phyloP scores from a whole-genome alignment of 2,888 invertebrate species.

The Eremobia ochroleuca region DNA sequence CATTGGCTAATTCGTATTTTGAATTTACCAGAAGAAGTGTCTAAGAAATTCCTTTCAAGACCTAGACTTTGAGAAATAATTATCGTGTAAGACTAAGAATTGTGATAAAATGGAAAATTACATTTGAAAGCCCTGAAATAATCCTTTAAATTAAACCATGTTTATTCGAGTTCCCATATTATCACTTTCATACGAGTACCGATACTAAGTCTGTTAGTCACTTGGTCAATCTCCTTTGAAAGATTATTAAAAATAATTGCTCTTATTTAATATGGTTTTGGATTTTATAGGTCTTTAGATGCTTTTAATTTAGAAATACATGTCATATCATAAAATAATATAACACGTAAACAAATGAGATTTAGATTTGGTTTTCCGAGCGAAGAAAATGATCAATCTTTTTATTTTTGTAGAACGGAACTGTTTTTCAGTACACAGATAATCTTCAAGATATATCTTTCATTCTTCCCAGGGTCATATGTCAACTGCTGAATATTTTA shows the following conservation, averaged over 20 bases:
- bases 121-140: too few species aligned
- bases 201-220: not conserved
- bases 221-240: not conserved
- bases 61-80: not conserved
- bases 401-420: constrained; percentile 14
- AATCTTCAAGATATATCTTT: constrained; percentile 17
- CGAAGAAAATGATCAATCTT: constrained; percentile 9
- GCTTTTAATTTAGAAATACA: not conserved
- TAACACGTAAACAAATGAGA: constrained; percentile 4
- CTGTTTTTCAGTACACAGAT: not conserved
- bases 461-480: constrained; percentile 32
- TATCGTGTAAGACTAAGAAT: not conserved
- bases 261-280: not conserved
- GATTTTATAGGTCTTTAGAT: not conserved
- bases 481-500: constrained; percentile 47
- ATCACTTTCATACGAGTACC: not conserved
- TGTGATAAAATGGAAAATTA: not conserved
- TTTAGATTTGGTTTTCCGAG: constrained; percentile 9
- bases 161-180: not conserved
- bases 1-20: not conserved
- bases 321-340: constrained; percentile 9
- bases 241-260: not conserved
- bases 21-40: not conserved
- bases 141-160: not conserved
- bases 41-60: not conserved